Conservation (phyloP, 2,113 vertebrate genomes). For the Oplegnathus fasciatus region DNA sequence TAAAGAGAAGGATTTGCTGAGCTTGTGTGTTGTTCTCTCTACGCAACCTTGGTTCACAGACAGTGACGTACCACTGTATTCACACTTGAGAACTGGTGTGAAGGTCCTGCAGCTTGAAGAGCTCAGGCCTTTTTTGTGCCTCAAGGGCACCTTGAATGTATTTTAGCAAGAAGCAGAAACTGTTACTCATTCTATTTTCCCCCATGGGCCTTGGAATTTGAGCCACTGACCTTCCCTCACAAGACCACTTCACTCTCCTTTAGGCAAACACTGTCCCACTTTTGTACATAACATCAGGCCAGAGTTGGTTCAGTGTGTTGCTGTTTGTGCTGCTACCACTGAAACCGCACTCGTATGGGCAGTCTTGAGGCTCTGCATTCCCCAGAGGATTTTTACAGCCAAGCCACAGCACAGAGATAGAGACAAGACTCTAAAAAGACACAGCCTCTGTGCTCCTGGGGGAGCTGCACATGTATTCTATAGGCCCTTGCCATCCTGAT, state of each 20-base stretch:
- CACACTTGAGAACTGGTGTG: slow-evolving; percentile 31
- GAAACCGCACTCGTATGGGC: slow-evolving; percentile 29
- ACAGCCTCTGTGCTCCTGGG: slow-evolving; percentile 13
- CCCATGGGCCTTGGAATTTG: slow-evolving; percentile 36
- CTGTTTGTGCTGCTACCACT: slow-evolving; percentile 25
- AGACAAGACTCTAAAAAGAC: slow-evolving; percentile 19
- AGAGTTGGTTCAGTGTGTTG: slow-evolving; percentile 14
- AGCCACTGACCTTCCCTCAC: slow-evolving; percentile 60
- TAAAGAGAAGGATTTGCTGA: slow-evolving; percentile 41
- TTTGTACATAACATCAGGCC: slow-evolving; percentile 45
- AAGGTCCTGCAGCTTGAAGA: slow-evolving; percentile 36
- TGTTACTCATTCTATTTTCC: slow-evolving; percentile 22
- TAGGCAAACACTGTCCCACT: slow-evolving; percentile 65
- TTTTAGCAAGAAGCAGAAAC: slow-evolving; percentile 29
- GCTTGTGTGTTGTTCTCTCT: slow-evolving; percentile 15
- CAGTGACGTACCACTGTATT: not conserved
- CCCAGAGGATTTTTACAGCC: slow-evolving; percentile 39
- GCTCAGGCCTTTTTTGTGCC: slow-evolving; percentile 18
- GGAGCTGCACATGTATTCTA: not conserved
- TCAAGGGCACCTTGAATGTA: slow-evolving; percentile 58
- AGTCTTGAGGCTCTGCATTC: slow-evolving; percentile 43
- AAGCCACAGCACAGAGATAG: slow-evolving; percentile 13
- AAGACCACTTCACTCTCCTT: slow-evolving; percentile 61
- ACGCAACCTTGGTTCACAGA: slow-evolving; percentile 12
- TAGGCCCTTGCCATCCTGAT: not conserved